Conservation (phyloP, 2,888 invertebrate genomes). For the Ernsta delagoae region DNA sequence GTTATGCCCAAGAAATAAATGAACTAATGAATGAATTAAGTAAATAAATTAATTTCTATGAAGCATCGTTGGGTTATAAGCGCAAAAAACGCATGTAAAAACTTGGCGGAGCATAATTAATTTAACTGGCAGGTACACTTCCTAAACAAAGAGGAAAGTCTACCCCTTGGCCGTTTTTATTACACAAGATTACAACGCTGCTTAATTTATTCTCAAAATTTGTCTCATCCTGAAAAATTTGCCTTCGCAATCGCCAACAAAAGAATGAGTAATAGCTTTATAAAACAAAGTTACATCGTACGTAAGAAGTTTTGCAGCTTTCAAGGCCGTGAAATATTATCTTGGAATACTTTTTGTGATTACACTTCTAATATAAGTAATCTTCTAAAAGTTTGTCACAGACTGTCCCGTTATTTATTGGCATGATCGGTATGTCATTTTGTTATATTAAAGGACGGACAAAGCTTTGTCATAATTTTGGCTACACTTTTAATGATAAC, state of each 20-base stretch:
- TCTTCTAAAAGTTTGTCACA: constrained; percentile 5
- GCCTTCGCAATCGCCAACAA: constrained; percentile 66
- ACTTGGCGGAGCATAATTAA: constrained; percentile 41
- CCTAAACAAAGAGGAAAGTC: constrained; percentile 51
- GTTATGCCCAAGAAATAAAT: too few species aligned
- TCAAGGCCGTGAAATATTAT: constrained; percentile 79
- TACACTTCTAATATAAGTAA: constrained; percentile 43
- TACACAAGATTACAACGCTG: constrained; percentile 77
- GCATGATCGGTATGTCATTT: not conserved
- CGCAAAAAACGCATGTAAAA: constrained; percentile 30
- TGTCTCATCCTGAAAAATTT: constrained; percentile 82
- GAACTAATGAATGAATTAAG: not conserved
- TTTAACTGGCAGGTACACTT: constrained; percentile 51
- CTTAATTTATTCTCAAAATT: constrained; percentile 83
- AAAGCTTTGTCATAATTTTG: not conserved
- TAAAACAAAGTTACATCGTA: constrained; percentile 79
- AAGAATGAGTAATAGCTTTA: constrained; percentile 80
- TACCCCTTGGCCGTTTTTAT: constrained; percentile 61
- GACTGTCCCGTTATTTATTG: constrained; percentile 1
- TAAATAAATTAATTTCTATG: constrained; percentile 16
- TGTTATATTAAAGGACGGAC: not conserved
- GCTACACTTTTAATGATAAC: too few species aligned
- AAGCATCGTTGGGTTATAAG: constrained; percentile 22
- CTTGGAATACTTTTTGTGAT: constrained; percentile 59
- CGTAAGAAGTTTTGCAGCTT: constrained; percentile 64